Evolutionary conservation across 1,140 invertebrate species (phyloP), one percentile per base, ranked within the genome.

Genomic region (Branchinecta lynchi): DNA sequence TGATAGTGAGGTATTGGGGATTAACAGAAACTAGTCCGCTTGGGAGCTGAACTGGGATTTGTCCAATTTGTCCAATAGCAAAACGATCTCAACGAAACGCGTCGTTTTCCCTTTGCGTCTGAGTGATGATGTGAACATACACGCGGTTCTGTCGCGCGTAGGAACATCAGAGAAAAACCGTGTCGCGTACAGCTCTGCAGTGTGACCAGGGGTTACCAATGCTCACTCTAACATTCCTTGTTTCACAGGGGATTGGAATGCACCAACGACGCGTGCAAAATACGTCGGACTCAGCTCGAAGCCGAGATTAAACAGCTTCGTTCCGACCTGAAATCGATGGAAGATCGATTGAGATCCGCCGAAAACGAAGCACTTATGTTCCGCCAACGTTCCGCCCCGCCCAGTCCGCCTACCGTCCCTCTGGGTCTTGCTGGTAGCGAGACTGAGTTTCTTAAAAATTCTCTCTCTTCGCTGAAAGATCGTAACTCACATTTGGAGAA

Each of bases 401-500:
- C 66, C 17, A 68, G 44, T 21, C 51, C 51, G 12, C 71, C 77
- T 78, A 65, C 74, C 83, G 80, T 75, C 77, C 70, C 77, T 85
- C 69, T 76, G 80, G 68, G 82, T 15, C 68, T 45, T 45, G 21
- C 21, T 10, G 21, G 82, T 74, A 74, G 73, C n/a, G 89, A 92
- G 74, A 84, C 86, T 43, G 89, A 93, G 74, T 85, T 90, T 74
- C 78, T 93, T 71, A 84, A 92, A 79, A 84, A 85, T 66, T 89
- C 90, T n/a, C 78, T 93, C 65, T 84, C 84, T 71, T 84, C 85
- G 44, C 84, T 94, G 78, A 89, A 93, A 80, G 90, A 93, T 72
- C 92, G 92, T 80, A 93, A 90, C 78, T 78, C 84, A 74, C 89
- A 90, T 77, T 82, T 94, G 70, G 93, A 98, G 80, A 90, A 90